These are phyloP conservation scores for Agrotis clavis DNA, from an alignment of 2,888 invertebrate genomes.

Conservation along the genomic window DNA sequence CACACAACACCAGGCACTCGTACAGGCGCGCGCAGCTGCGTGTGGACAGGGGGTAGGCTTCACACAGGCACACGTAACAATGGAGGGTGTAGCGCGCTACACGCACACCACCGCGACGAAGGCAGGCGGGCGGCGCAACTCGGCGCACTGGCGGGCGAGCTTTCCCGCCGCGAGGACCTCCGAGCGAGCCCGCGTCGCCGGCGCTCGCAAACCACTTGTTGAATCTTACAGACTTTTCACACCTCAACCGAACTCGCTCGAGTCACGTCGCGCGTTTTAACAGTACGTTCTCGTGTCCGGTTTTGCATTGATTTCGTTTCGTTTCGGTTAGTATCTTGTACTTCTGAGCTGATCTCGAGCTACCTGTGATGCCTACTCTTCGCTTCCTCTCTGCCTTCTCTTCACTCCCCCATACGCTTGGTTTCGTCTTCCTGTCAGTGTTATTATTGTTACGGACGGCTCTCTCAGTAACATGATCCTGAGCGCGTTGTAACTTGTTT, in stretches of 20 bases:
- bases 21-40: conserved; percentile 52
- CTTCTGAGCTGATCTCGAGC: conserved; percentile 64
- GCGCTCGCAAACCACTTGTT: conserved; percentile 87
- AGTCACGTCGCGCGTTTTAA: conserved; percentile 78
- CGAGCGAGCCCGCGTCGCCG: conserved; percentile 80
- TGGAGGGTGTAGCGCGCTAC: conserved; percentile 67
- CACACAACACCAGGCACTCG: conserved; percentile 69
- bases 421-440: conserved; percentile 83
- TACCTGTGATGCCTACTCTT: conserved; percentile 87
- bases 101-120: conserved; percentile 69
- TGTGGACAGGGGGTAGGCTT: conserved; percentile 52
- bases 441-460: conserved; percentile 85
- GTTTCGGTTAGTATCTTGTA: conserved; percentile 58
- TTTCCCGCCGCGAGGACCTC: conserved; percentile 86
- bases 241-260: conserved; percentile 75
- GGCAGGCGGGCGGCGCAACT: conserved; percentile 71
- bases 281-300: conserved; percentile 64
- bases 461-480: conserved; percentile 74
- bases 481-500: conserved; percentile 83
- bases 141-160: conserved; percentile 88
- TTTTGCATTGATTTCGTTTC: conserved; percentile 57
- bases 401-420: conserved; percentile 76
- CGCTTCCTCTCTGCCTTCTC: conserved; percentile 80
- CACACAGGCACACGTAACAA: conserved; percentile 64
- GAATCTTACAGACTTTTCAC: conserved; percentile 82